Evolutionary conservation across 53 echinoderm and acorn worm species (phyloP).

Genomic region (Paracentrotus lividus): DNA sequence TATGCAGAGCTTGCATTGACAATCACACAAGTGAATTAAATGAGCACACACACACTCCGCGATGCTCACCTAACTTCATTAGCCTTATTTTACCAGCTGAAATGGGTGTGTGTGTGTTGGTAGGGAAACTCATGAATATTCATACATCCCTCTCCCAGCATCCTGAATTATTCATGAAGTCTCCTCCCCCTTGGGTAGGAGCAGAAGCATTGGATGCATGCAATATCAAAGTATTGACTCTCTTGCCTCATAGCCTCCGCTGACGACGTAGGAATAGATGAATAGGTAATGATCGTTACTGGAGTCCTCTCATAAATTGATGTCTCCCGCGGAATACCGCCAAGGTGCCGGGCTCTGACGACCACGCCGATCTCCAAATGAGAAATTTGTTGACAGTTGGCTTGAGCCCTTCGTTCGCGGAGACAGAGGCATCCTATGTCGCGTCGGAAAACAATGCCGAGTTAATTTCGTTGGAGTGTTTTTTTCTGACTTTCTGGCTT

Average conservation of each 20-base stretch:
- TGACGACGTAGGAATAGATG: conserved; percentile 57
- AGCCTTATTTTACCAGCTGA: conserved; percentile 11
- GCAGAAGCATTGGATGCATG: conserved; percentile 6
- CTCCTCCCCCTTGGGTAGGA: conserved; percentile 27
- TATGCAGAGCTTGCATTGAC: conserved; percentile 22
- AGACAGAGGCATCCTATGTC: neutral
- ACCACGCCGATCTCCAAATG: neutral
- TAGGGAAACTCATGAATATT: conserved; percentile 41
- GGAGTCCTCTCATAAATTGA: conserved; percentile 25
- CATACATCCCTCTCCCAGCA: conserved; percentile 32
- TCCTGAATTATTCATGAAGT: conserved; percentile 60
- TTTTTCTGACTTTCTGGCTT: conserved; percentile 10
- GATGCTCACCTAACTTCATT: neutral
- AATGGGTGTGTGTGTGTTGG: neutral
- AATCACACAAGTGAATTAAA: conserved; percentile 32
- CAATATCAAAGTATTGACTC: conserved; percentile 52
- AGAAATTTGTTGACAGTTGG: conserved; percentile 58
- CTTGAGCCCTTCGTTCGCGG: neutral
- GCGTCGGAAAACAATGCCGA: neutral
- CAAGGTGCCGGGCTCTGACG: neutral
- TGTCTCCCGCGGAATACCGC: conserved; percentile 16
- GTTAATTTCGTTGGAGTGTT: conserved; percentile 33
- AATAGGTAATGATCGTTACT: conserved; percentile 49
- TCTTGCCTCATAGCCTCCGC: neutral
- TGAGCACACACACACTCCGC: conserved; percentile 4